Percentiles rank a stretch among this genome's conserved stretches.
Conservation (phyloP, 2,113 vertebrate species). For the Piprites chloris region DNA sequence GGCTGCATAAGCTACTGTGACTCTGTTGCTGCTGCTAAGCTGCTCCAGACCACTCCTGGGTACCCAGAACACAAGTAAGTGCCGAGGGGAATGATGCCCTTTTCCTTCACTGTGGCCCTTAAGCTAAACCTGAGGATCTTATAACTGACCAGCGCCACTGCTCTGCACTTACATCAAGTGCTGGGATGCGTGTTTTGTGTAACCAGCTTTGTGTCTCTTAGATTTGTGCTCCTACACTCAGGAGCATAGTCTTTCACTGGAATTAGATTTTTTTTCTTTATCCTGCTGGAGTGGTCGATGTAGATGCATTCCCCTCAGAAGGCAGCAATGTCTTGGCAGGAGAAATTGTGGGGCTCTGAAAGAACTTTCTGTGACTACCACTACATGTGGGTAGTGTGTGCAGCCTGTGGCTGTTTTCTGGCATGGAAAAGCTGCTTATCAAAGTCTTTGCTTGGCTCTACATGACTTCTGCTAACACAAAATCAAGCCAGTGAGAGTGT, state of each 20-base stretch:
- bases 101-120: background rate
- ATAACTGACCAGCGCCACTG: background rate
- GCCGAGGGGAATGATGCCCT: fast-evolving
- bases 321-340: background rate
- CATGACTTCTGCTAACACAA: background rate
- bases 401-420: background rate
- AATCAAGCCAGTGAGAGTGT: background rate
- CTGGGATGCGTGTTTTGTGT: background rate
- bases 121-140: background rate
- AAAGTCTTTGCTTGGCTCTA: background rate
- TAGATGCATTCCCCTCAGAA: background rate
- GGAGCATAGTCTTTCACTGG: background rate
- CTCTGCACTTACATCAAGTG: background rate
- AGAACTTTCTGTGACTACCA: background rate
- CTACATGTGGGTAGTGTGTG: background rate
- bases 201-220: background rate
- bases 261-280: background rate
- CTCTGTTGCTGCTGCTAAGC: background rate
- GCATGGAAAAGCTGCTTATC: background rate
- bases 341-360: background rate
- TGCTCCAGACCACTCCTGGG: background rate
- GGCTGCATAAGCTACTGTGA: background rate
- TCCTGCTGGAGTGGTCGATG: background rate
- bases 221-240: background rate
- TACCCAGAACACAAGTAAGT: background rate